Evolutionary conservation across 2,797 vertebrate species (phyloP).

Genomic region (Hephaestus fuliginosus): DNA sequence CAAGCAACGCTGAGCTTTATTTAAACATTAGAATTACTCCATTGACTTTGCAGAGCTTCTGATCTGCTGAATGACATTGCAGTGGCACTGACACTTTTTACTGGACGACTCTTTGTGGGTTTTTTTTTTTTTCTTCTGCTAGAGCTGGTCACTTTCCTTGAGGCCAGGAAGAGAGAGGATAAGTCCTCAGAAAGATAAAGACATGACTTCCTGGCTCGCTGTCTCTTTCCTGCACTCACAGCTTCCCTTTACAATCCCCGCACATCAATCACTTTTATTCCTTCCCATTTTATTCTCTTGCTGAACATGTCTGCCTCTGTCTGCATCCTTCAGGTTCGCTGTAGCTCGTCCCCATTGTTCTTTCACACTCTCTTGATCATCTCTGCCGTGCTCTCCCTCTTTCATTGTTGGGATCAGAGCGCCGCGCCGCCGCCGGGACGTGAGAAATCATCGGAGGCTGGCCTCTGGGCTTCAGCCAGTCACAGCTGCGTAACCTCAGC

Average conservation of each 20-base stretch:
- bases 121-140: not conserved
- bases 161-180: conserved; percentile 26
- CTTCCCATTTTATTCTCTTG: not conserved
- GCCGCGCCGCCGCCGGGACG: conserved; percentile 25
- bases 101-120: too few species aligned
- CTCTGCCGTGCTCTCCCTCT: conserved; percentile 28
- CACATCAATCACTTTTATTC: conserved; percentile 49
- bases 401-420: conserved; percentile 57
- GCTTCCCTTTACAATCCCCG: conserved; percentile 36
- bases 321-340: conserved; percentile 38
- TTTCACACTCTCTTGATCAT: conserved; percentile 63
- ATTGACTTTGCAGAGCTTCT: not conserved
- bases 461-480: conserved; percentile 60
- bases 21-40: not conserved
- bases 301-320: conserved; percentile 15
- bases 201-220: conserved; percentile 45
- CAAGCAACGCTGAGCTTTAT: too few species aligned
- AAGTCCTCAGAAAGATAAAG: conserved; percentile 56
- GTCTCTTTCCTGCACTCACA: conserved; percentile 26
- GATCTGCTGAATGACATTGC: not conserved
- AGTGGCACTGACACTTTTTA: too few species aligned
- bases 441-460: conserved; percentile 42
- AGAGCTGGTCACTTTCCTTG: conserved; percentile 21
- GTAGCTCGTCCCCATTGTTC: conserved; percentile 54
- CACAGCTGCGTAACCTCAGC: conserved; percentile 74